Evolutionary conservation across 2,888 invertebrate genomes (phyloP).

Genomic region (Tenthredo scrophulariae): DNA sequence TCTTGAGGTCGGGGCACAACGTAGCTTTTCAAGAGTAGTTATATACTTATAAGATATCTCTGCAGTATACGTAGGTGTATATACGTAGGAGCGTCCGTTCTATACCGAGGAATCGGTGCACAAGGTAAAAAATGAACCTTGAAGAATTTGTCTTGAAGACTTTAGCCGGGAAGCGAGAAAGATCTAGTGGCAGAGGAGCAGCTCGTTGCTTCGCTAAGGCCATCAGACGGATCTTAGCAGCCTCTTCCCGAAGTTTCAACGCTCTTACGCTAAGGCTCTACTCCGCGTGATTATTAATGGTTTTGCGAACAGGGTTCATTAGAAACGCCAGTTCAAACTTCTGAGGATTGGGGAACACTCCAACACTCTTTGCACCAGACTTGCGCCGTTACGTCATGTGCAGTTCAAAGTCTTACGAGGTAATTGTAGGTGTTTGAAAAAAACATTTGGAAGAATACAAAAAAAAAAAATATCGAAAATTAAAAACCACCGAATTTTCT

Average conservation of each 20-base stretch:
- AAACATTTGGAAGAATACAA: neutral
- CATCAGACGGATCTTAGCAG: constrained; percentile 36
- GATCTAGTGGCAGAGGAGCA: constrained; percentile 7
- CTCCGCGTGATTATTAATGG: constrained; percentile 73
- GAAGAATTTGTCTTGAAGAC: constrained; percentile 51
- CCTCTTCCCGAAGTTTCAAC: constrained; percentile 46
- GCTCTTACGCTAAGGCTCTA: constrained; percentile 2
- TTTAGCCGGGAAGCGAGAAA: constrained; percentile 2
- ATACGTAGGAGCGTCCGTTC: neutral
- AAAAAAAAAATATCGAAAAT: neutral
- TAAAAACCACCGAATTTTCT: neutral
- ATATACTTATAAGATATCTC: neutral
- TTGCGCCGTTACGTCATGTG: constrained; percentile 61
- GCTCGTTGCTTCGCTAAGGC: neutral
- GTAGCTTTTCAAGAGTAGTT: neutral
- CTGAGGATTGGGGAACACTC: constrained; percentile 59
- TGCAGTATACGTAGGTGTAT: neutral
- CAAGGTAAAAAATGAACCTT: constrained; percentile 38
- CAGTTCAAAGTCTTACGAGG: constrained; percentile 49
- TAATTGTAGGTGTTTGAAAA: neutral
- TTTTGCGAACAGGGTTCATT: constrained; percentile 74
- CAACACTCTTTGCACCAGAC: constrained; percentile 52
- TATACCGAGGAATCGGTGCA: constrained; percentile 31
- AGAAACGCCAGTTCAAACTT: constrained; percentile 68
- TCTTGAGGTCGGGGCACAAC: neutral